Base-by-base conservation (phyloP, 1,140 invertebrate genomes). In the Theocolax elegans region DNA sequence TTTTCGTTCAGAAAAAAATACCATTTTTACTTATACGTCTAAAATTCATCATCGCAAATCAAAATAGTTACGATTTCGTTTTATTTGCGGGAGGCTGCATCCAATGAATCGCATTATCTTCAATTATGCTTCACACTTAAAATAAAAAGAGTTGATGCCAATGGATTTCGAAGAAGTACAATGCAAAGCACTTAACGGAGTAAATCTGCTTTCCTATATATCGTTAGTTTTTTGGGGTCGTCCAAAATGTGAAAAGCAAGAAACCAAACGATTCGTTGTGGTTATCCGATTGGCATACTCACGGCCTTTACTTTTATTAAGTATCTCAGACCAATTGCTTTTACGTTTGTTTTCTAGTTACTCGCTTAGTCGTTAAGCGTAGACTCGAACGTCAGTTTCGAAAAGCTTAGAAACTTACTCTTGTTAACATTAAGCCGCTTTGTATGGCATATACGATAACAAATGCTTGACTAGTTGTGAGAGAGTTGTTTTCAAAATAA, bases 181-280 rank as follows among this genome's bases (percentile, higher is more conserved):
- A 35, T 35, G 25, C 31, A 44, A 67, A 67, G 25, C 53, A 58
- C 64, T 67, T 58, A 58, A 17, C 17, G 27, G 13, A n/a, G 15
- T 23, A 2, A 58, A 58, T 31, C 53, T 25, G 19, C 21, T 19
- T 44, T 44, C n/a, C n/a, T n/a, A n/a, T n/a, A n/a, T n/a, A n/a
- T n/a, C n/a, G n/a, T n/a, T n/a, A n/a, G n/a, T n/a, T n/a, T n/a
- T n/a, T n/a, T n/a, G n/a, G n/a, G n/a, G n/a, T n/a, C n/a, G n/a
- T 15, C n/a, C 42, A 44, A 3, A 10, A 35, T 35, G 4, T 10
- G 31, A 6, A 35, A 8, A 7, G 25, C 17, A 54, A 27, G 4
- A 54, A 54, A 54, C 17, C 15, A 54, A 35, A 54, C n/a, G 29
- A 27, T 3, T 15, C 42, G 19, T 35, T 4, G 10, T 35, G 4